Evolutionary conservation across 1,140 invertebrate species (phyloP), one percentile per base, ranked within the genome.

Genomic region (Calycopis cecrops): DNA sequence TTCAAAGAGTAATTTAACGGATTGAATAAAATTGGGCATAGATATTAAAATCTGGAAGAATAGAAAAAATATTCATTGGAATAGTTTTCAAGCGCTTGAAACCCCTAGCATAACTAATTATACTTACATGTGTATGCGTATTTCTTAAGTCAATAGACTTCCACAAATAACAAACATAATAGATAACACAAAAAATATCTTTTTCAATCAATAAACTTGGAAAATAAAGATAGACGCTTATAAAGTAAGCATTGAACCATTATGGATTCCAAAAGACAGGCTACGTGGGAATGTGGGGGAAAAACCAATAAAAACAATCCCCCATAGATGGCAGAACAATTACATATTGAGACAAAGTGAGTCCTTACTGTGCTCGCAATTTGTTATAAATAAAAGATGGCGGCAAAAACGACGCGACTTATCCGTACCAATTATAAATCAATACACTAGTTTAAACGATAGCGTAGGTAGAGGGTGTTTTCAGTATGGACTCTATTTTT

Each of bases 341-440:
- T 63, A 57, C 54, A 59, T 11, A 44, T 35, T 48, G 47, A 35
- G 47, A 33, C 52, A 57, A 57, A 57, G 47, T 35, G 37, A 65
- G 55, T 54, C 52, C 55, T 57, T 59, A 60, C 48, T 48, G 58
- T 48, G 57, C 38, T 28, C 60, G 38, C 42, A 67, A 74, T 74
- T 72, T 70, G 71, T 74, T 72, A 73, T 71, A 76, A 75, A 67
- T 67, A 75, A 69, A 63, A 55, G 55, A 69, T 57, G 49, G 18
- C 48, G 33, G 59, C 62, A 71, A 73, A 70, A 76, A 72, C 65
- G 57, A 52, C 66, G 62, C 56, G 65, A 65, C 58, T 62, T 62
- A 66, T 60, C 63, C 40, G 60, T 54, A 55, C 63, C 72, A 79
- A 80, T 80, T 80, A 80, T 78, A 73, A 76, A 75, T 74, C 65